These are phyloP conservation scores for Thysanoteuthis rhombus DNA, from an alignment of 2,888 invertebrate genomes.

Conservation along the genomic window DNA sequence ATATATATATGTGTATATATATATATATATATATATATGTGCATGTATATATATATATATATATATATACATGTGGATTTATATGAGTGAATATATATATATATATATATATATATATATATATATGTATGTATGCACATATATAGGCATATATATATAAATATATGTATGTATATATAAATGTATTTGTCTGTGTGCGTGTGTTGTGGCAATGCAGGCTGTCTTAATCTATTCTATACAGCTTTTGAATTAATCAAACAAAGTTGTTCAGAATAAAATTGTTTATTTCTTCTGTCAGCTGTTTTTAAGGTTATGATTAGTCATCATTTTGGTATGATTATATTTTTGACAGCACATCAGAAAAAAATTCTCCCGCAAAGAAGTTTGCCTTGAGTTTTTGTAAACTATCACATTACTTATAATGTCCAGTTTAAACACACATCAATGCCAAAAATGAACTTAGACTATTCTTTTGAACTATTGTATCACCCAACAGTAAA, in stretches of 20 bases:
- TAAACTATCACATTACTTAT: background rate
- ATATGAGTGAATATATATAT: background rate
- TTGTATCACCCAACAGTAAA: background rate
- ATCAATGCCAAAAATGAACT: background rate
- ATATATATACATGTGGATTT: background rate
- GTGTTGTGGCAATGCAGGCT: too few relatives aligned
- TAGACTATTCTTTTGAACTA: background rate
- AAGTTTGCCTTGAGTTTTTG: background rate
- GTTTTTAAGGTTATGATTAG: background rate
- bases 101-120: background rate
- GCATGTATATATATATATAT: background rate
- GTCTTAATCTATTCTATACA: background rate
- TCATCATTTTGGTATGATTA: background rate
- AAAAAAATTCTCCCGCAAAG: background rate
- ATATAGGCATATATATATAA: background rate
- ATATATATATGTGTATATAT: background rate
- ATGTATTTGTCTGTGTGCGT: background rate
- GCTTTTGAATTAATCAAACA: too few relatives aligned
- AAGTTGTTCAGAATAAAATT: too few relatives aligned
- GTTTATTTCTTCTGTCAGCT: too few relatives aligned
- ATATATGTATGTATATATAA: background rate
- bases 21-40: background rate
- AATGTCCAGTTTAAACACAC: background rate
- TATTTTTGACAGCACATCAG: background rate
- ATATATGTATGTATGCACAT: background rate